Evolutionary conservation across 2,113 vertebrate genomes (phyloP).

Genomic region (Synodontis membranacea): DNA sequence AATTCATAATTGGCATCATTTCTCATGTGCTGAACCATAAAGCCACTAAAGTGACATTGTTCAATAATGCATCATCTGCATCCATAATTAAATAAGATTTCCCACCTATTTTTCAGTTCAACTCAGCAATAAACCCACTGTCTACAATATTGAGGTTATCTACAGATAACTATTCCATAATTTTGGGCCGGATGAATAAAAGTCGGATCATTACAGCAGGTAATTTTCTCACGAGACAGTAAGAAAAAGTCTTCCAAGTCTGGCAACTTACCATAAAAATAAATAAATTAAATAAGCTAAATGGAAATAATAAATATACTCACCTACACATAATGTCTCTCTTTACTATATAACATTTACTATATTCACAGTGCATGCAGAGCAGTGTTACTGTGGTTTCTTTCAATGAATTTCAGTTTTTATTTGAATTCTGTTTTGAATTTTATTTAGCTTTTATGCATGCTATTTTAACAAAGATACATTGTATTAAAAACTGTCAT

Average conservation of each 20-base stretch:
- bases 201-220: conserved; percentile 49
- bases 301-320: no score
- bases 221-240: no score
- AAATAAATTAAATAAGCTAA: no score
- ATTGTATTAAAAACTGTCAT: no score
- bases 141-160: conserved; percentile 38
- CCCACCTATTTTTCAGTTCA: conserved; percentile 19
- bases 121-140: conserved; percentile 28
- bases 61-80: conserved; percentile 91
- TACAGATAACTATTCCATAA: neutral
- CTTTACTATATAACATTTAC: no score
- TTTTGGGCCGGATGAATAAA: conserved; percentile 11
- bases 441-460: neutral
- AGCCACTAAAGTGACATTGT: conserved; percentile 88
- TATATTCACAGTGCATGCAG: no score
- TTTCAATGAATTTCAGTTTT: neutral
- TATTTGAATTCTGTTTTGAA: neutral
- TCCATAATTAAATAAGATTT: conserved; percentile 87
- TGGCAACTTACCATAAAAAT: neutral
- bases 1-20: conserved; percentile 93
- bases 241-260: no score
- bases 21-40: conserved; percentile 88
- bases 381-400: neutral
- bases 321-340: no score
- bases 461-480: neutral